A percentile compares a stretch with the other conserved stretches of the same genome.
phyloP scores from a whole-genome alignment of 2,797 vertebrate species.

The Parambassis ranga region DNA sequence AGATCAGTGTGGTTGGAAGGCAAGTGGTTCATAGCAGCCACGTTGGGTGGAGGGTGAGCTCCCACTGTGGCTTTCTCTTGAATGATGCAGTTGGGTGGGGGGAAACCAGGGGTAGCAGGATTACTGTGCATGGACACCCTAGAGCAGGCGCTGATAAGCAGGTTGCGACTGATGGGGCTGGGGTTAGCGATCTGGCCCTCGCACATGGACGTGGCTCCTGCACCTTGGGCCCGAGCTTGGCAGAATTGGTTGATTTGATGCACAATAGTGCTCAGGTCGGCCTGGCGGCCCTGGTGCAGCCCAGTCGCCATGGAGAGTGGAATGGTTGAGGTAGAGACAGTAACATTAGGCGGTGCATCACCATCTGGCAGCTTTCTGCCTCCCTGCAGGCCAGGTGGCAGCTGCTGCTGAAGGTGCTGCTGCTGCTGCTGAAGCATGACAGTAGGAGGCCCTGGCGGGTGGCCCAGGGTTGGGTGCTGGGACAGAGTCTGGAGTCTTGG shows the following conservation, averaged over 20 bases:
- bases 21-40: conserved; percentile 88
- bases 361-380: conserved; percentile 92
- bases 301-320: conserved; percentile 96
- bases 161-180: conserved; percentile 97
- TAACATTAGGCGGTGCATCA: conserved; percentile 97
- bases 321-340: conserved; percentile 99
- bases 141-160: conserved; percentile 98
- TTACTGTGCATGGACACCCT: conserved; percentile 92
- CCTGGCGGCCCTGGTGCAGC: conserved; percentile 90
- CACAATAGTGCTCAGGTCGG: conserved; percentile 98
- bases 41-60: conserved; percentile 79
- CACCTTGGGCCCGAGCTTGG: conserved; percentile 91
- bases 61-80: conserved; percentile 83
- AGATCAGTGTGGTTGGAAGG: conserved; percentile 88
- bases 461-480: conserved; percentile 82
- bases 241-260: conserved; percentile 99
- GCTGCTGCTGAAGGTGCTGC: conserved; percentile 89
- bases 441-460: conserved; percentile 83
- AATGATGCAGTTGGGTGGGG: conserved; percentile 82
- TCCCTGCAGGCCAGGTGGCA: conserved; percentile 85
- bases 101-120: conserved; percentile 82
- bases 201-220: conserved; percentile 93
- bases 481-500: conserved; percentile 68
- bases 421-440: conserved; percentile 84
- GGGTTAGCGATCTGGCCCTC: conserved; percentile 99